A percentile compares a stretch with the other conserved stretches of the same genome.
phyloP scores from a whole-genome alignment of 2,797 vertebrate species.

The Bradypodion pumilum region DNA sequence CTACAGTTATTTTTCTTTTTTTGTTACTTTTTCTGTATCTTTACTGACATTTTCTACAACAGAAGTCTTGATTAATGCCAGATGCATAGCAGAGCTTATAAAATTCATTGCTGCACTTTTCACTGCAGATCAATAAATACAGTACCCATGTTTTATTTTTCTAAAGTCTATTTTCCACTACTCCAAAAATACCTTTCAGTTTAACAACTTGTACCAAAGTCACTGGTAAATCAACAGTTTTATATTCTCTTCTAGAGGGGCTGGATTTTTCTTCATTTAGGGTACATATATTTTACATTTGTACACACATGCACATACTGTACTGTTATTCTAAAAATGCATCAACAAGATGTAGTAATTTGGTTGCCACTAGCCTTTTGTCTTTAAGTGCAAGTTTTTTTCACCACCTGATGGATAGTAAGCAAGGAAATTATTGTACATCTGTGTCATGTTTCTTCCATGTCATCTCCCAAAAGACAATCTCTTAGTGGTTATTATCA shows the following conservation, averaged over 20 bases:
- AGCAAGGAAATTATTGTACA: not conserved
- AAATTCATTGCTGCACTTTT: constrained; percentile 67
- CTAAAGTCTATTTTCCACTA: constrained; percentile 49
- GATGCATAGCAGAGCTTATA: constrained; percentile 57
- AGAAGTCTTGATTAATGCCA: constrained; percentile 65
- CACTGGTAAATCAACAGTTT: constrained; percentile 48
- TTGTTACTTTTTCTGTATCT: constrained; percentile 38
- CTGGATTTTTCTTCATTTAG: not conserved
- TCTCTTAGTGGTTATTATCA: not conserved
- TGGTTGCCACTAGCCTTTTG: constrained; percentile 19
- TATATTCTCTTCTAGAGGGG: constrained; percentile 29
- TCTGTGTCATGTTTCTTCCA: not conserved
- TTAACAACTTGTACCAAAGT: constrained; percentile 45
- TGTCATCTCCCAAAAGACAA: not conserved
- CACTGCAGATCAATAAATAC: constrained; percentile 69
- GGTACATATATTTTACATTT: not conserved
- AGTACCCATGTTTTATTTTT: constrained; percentile 69
- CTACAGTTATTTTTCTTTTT: constrained; percentile 42
- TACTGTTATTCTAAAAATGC: not conserved
- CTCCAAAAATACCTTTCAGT: constrained; percentile 46
- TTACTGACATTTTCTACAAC: constrained; percentile 58
- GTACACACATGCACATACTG: not conserved
- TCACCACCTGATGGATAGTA: not conserved
- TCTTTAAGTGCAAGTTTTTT: not conserved
- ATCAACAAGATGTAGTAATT: not conserved